Conservation (phyloP, 2,113 vertebrate genomes). For the Colius striatus region DNA sequence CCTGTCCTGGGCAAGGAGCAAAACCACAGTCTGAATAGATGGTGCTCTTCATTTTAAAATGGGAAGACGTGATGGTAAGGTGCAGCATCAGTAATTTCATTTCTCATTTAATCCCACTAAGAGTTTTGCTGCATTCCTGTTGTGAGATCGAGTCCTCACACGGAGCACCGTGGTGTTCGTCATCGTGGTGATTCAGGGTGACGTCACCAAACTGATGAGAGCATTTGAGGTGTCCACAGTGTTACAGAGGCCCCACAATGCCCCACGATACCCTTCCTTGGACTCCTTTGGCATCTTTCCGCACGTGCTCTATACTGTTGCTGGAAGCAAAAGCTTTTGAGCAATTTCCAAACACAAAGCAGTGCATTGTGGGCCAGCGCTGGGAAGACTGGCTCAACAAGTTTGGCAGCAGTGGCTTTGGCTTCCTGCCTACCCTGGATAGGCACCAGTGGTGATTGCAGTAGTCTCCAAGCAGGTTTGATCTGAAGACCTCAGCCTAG, state of each 20-base stretch:
- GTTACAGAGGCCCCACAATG: background rate
- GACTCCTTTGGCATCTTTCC: background rate
- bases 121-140: background rate
- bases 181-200: background rate
- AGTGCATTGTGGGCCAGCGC: constrained; percentile 42
- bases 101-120: background rate
- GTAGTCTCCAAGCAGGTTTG: background rate
- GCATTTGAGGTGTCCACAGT: background rate
- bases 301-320: background rate
- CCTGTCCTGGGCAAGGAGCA: background rate
- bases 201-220: background rate
- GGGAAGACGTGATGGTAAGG: background rate
- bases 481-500: background rate
- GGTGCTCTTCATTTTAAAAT: background rate
- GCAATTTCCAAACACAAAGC: constrained; percentile 22
- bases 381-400: constrained; percentile 62
- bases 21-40: background rate
- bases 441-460: constrained; percentile 34
- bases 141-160: background rate
- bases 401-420: constrained; percentile 60
- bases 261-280: background rate
- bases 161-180: rapidly evolving
- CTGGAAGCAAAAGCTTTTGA: constrained; percentile 59
- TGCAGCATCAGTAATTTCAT: background rate
- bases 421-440: constrained; percentile 53